Evolutionary conservation across 1,140 invertebrate species (phyloP), one percentile per base, ranked within the genome.

Genomic region (Ceratosolen fusciceps): DNA sequence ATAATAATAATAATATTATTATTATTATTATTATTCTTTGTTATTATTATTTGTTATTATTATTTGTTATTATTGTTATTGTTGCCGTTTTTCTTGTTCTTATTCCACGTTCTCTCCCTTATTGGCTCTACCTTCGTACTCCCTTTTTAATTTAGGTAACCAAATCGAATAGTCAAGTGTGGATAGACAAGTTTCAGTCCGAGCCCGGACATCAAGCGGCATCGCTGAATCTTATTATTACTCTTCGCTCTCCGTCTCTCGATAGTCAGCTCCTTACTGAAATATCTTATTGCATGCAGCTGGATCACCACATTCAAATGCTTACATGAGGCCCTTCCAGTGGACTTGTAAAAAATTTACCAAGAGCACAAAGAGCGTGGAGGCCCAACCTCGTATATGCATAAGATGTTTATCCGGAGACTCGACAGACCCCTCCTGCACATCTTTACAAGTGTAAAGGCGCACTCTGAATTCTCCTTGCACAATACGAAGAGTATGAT

Each of bases 401-500:
- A 47, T 7, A 49, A 78, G 76, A 72, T 78, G 76, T 52, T 78
- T 78, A 72, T 78, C 68, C 56, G 34, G 1, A 52, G 21, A 16
- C 56, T 26, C 60, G 39, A 26, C 58, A 5, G 31, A 52, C 43
- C 47, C 37, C 52, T 54, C 9, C 34, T 16, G 1, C 29, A 77
- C 29, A 21, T n/a, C 19, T n/a, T 8, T 26, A 3, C 43, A 56
- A 68, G 43, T 56, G 75, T 26, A 39, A 77, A 54, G 54, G 49
- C 19, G 31, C 26, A 68, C 58, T 52, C 29, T 58, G 75, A 43
- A 77, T 71, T 71, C 75, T 71, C 31, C 12, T 34, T 19, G 49
- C 8, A 4, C 43, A 37, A 65, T 65, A 5, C 74, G n/a, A 16
- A 68, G 39, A 39, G 47, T 68, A 77, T 77, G 65, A 77, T 77